Evolutionary conservation across 2,888 invertebrate species (phyloP).

Genomic region (Folsomia candida): DNA sequence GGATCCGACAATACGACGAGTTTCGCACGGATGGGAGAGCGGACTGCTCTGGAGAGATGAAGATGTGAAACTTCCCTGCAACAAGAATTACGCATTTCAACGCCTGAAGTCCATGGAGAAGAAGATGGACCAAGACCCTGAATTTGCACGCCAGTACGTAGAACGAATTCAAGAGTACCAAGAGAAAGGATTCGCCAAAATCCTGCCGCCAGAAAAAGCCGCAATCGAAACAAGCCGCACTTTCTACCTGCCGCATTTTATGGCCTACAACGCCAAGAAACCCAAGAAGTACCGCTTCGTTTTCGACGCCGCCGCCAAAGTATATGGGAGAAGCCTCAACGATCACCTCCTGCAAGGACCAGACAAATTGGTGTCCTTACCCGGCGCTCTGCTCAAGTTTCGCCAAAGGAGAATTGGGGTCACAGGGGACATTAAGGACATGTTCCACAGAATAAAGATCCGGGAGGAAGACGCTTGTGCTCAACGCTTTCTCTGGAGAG

Average conservation of each 20-base stretch:
- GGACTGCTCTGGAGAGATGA: no score
- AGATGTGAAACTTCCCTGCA: slow-evolving; percentile 11
- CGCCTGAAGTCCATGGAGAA: slow-evolving; percentile 16
- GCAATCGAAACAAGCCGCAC: background rate
- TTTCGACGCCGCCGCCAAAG: no score
- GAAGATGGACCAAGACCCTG: slow-evolving; percentile 18
- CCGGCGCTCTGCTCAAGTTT: slow-evolving; percentile 10
- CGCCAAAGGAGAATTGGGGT: background rate
- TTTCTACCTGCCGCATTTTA: slow-evolving; percentile 35
- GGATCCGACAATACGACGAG: background rate
- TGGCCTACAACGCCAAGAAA: slow-evolving; percentile 40
- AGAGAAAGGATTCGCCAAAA: slow-evolving; percentile 13
- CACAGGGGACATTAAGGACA: no score
- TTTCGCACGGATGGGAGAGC: slow-evolving; percentile 23
- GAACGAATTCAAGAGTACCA: slow-evolving; percentile 12
- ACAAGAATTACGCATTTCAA: slow-evolving; percentile 4
- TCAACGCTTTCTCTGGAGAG: slow-evolving; percentile 11
- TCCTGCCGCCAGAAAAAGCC: slow-evolving; percentile 2
- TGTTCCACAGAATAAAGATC: slow-evolving; percentile 10
- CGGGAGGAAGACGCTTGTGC: background rate
- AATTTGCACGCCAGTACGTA: slow-evolving; percentile 9
- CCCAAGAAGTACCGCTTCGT: slow-evolving; percentile 37
- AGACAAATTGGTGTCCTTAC: no score
- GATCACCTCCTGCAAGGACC: slow-evolving; percentile 22
- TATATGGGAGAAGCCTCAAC: slow-evolving; percentile 29